These are phyloP conservation scores for Hydractinia echinata DNA, from an alignment of 30 jellyfish, hydroid and myxozoan genomes.

Conservation along the genomic window DNA sequence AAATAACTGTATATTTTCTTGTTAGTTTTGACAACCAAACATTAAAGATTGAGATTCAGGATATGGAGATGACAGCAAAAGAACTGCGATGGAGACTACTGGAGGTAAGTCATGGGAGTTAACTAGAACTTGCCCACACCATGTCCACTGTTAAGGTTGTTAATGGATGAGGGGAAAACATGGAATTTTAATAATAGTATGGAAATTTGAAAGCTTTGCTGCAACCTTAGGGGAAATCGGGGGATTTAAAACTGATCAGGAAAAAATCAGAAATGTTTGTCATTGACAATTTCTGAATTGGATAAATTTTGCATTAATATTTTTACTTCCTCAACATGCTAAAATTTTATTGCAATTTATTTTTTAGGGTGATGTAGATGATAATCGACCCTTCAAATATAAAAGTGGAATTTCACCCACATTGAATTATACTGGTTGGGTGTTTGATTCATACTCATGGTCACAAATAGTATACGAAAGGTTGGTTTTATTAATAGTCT, in stretches of 20 bases:
- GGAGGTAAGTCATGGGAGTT: constrained; percentile 12
- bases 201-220: too few species aligned
- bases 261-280: too few species aligned
- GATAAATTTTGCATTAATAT: neutral
- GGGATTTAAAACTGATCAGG: too few species aligned
- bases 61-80: constrained; percentile 93
- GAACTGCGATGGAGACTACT: constrained; percentile 75
- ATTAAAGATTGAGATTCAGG: constrained; percentile 81
- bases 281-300: neutral
- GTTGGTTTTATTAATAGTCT: constrained; percentile 11
- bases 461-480: constrained; percentile 84
- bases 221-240: too few species aligned
- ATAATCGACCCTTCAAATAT: constrained; percentile 65
- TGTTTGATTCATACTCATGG: constrained; percentile 85
- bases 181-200: too few species aligned
- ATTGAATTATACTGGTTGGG: constrained; percentile 90
- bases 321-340: neutral
- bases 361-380: constrained; percentile 59
- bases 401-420: constrained; percentile 91
- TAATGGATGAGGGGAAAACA: too few species aligned
- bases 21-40: constrained; percentile 82
- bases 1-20: neutral
- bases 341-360: neutral
- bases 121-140: too few species aligned
- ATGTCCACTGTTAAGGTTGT: too few species aligned